Base-by-base conservation (phyloP, 2,888 invertebrate species). In the Brenthis daphne region DNA sequence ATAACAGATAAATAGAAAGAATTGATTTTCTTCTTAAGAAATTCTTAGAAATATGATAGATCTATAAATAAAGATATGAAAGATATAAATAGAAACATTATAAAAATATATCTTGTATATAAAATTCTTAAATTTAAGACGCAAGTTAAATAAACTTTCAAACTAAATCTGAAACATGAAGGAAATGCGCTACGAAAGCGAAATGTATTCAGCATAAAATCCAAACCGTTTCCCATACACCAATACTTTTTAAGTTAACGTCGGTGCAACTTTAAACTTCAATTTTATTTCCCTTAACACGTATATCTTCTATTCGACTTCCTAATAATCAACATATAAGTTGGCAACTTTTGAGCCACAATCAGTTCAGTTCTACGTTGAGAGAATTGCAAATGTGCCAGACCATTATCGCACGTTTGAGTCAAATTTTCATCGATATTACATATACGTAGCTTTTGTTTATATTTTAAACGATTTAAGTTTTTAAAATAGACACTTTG, bases 341-440 rank as follows among this genome's bases (percentile, higher is more conserved):
- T 66, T 68, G 64, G 47, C 68, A 68, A 64, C 66, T 60, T 64
- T 53, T 37, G 24, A 33, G 47, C 63, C 65, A 71, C 68, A 68
- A 71, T 71, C 68, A 68, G 71, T 66, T 68, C 66, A 51, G 53
- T 64, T 55, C 29, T 66, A 71, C 68, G 68, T 56, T 13, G 29
- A 12, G 24, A 47, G 71, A 71, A 68, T 71, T 29, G 53, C 54
- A 66, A 68, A 66, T 56, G 64, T 61, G 60, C 50, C 29, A 48
- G 47, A 57, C 37, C 50, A 29, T 60, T 60, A 50, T 29, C 29
- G 50, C 29, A 55, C 55, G 60, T 60, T 33, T 55, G 48, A 60
- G n/a, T 50, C 29, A 60, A 60, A 29, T 60, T 60, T 60, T 29
- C n/a, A 24, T 58, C 29, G n/a, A 50, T 50, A 60, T 60, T 48